Conservation (phyloP, 2,888 invertebrate species). For the Cryptosula pallasiana region DNA sequence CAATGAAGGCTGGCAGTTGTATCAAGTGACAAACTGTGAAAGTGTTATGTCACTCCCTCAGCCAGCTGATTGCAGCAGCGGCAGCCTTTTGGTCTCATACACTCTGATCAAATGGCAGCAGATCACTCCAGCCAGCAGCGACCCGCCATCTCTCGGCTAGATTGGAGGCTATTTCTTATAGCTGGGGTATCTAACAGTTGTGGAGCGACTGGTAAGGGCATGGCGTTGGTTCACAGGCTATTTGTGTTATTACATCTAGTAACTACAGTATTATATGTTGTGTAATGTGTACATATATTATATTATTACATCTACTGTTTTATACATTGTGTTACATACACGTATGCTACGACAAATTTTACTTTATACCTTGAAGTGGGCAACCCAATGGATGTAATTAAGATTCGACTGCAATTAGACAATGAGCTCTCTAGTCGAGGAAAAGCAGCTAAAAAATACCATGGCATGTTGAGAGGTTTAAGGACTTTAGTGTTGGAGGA, state of each 20-base stretch:
- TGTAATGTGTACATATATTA: too few relatives aligned
- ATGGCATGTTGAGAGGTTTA: constrained; percentile 37
- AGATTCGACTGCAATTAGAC: constrained; percentile 44
- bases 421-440: constrained; percentile 36
- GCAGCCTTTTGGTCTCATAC: too few relatives aligned
- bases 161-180: constrained; percentile 7
- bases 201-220: constrained; percentile 16
- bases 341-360: too few relatives aligned
- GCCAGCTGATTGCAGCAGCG: too few relatives aligned
- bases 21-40: too few relatives aligned
- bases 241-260: too few relatives aligned
- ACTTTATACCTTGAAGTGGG: constrained; percentile 35
- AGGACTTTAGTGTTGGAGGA: constrained; percentile 36
- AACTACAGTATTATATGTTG: too few relatives aligned
- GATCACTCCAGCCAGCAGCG: not conserved
- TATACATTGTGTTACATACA: too few relatives aligned
- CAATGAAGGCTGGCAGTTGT: too few relatives aligned
- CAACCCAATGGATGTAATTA: constrained; percentile 43
- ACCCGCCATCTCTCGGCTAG: not conserved
- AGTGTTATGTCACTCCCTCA: too few relatives aligned
- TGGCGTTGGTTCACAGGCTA: too few relatives aligned
- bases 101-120: not conserved
- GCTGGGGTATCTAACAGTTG: constrained; percentile 6
- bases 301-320: too few relatives aligned
- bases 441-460: constrained; percentile 33